Percentiles rank a stretch among this genome's conserved stretches.
These are phyloP conservation scores for Drosophila orosa DNA, from an alignment of 1,140 invertebrate species.

Conservation along the genomic window DNA sequence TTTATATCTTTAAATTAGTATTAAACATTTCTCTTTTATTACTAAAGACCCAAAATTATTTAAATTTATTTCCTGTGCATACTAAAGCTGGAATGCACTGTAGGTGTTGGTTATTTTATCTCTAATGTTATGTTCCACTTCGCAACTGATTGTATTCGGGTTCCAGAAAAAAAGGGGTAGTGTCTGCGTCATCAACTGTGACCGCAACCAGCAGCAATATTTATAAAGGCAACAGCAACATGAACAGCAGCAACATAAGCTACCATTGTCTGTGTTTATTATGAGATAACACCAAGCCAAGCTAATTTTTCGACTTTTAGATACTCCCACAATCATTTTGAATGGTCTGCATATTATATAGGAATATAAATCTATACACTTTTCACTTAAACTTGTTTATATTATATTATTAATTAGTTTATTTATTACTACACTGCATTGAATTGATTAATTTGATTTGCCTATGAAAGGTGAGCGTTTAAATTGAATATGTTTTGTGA, in stretches of 20 bases:
- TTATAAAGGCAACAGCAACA: not conserved
- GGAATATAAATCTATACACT: no score
- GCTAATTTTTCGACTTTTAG: not conserved
- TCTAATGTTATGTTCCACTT: constrained; percentile 16
- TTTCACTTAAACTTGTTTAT: not conserved
- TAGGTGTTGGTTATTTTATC: constrained; percentile 14
- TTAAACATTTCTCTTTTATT: no score
- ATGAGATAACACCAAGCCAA: constrained; percentile 1
- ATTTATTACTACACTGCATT: not conserved
- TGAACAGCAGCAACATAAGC: constrained; percentile 3
- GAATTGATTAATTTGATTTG: constrained; percentile 10
- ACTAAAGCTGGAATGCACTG: not conserved
- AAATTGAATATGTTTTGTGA: constrained; percentile 5
- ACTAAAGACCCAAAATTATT: not conserved
- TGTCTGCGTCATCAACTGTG: constrained; percentile 32
- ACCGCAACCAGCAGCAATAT: constrained; percentile 8
- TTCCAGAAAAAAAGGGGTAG: not conserved
- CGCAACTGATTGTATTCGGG: constrained; percentile 8
- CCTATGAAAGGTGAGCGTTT: not conserved
- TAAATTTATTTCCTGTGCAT: not conserved
- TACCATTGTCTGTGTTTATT: not conserved
- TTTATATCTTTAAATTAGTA: no score
- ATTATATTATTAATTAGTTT: not conserved
- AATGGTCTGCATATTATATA: not conserved
- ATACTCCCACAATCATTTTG: not conserved